Conservation (phyloP, 2,797 vertebrate genomes). For the Platalea minor region DNA sequence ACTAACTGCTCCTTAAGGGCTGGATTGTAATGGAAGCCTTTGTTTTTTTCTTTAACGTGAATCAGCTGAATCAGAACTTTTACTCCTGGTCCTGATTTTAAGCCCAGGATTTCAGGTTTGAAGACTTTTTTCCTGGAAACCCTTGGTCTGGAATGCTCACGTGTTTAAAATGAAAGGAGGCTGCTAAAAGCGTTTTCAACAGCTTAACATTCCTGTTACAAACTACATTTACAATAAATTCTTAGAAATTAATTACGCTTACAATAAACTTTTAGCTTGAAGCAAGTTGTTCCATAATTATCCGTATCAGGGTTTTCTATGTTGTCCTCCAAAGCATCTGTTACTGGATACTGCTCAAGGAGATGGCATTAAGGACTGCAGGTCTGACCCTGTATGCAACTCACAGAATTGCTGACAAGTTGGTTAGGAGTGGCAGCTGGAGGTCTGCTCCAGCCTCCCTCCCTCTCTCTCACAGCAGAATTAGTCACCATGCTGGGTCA, state of each 20-base stretch:
- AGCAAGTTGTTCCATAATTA: background rate
- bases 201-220: background rate
- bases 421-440: background rate
- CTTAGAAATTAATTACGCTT: constrained; percentile 12
- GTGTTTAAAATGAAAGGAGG: constrained; percentile 22
- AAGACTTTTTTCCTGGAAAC: constrained; percentile 24
- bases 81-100: constrained; percentile 8
- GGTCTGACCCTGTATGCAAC: background rate
- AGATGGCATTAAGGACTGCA: background rate
- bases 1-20: constrained; percentile 53
- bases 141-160: background rate
- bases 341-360: background rate
- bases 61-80: constrained; percentile 21
- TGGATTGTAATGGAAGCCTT: constrained; percentile 29
- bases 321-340: background rate
- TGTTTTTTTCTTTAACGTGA: constrained; percentile 14
- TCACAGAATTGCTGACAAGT: background rate
- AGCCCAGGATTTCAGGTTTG: constrained; percentile 32
- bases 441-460: background rate
- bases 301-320: background rate
- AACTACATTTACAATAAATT: background rate
- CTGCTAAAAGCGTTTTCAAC: background rate
- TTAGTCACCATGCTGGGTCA: background rate
- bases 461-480: background rate
- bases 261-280: background rate